Conservation (phyloP, 1,140 invertebrate species). For the Goniozus legneri region DNA sequence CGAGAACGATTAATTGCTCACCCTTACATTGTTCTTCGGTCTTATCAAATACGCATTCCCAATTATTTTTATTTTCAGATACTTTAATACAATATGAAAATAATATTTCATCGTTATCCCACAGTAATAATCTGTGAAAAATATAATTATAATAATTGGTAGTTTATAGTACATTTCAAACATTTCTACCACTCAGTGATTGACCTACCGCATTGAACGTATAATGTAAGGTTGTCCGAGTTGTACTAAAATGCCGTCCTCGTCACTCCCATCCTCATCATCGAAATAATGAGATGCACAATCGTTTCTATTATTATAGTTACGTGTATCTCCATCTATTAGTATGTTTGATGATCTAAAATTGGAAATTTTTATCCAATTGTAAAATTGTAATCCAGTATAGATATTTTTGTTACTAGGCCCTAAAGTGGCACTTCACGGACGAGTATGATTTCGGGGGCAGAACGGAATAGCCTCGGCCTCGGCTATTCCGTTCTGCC, state of each 20-base stretch:
- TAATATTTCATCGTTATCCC: conserved; percentile 99
- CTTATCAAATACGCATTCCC: conserved; percentile 81
- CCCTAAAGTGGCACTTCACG: too few relatives aligned
- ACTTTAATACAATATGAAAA: conserved; percentile 94
- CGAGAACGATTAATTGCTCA: conserved; percentile 89
- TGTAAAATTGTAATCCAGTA: too few relatives aligned
- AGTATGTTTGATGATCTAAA: too few relatives aligned
- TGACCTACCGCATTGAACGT: conserved; percentile 74
- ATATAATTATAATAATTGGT: conserved; percentile 9
- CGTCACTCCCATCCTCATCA: too few relatives aligned
- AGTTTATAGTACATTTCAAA: conserved; percentile 1
- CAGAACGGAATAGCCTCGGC: too few relatives aligned
- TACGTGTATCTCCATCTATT: too few relatives aligned
- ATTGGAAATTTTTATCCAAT: too few relatives aligned
- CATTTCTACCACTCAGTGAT: background rate
- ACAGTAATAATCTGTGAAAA: conserved; percentile 76
- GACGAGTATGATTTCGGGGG: too few relatives aligned
- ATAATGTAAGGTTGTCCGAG: conserved; percentile 95
- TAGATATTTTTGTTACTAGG: too few relatives aligned
- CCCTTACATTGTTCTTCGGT: conserved; percentile 74
- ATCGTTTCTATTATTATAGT: too few relatives aligned
- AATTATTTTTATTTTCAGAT: conserved; percentile 88
- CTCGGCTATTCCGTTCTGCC: too few relatives aligned
- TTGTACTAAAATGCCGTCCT: conserved; percentile 88
- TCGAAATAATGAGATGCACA: too few relatives aligned